Evolutionary conservation across 1,140 invertebrate species (phyloP), one percentile per base, ranked within the genome.

Genomic region (Drosophila oshimai): DNA sequence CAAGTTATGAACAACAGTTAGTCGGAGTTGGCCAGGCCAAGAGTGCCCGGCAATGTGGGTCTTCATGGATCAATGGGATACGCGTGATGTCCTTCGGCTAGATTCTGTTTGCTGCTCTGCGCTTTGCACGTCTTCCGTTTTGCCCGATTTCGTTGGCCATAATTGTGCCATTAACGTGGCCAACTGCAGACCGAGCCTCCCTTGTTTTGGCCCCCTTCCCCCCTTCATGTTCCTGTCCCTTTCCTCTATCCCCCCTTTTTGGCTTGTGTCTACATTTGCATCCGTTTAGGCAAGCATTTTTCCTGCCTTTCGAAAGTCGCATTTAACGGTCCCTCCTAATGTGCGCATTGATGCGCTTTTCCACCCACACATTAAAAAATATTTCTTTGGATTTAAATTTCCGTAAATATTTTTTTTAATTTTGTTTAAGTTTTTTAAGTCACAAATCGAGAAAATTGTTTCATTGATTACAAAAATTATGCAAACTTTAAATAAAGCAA

Each of bases 41-140:
- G 61, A 33, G 13, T 47, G 31, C 50, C 39, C 26, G 26, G 54
- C 61, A 57, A 75, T 81, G 74, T 89, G 80, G 86, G 86, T 87
- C 87, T 89, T 78, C 89, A 84, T 86, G 89, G 88, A 89, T 89
- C 88, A 90, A 90, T 90, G 89, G 86, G 89, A 89, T 80, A 84
- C 88, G 88, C 88, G 88, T 90, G 88, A 90, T 90, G 79, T 90
- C 88, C 88, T 86, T 90, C 78, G 88, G 88, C 89, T 86, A 87
- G 81, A 81, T 86, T 76, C 81, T 74, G 62, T 47, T 76, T 80
- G 70, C 49, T 77, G 53, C 54, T 70, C 81, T 58, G 47, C 54
- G 72, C 81, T 54, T 74, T 84, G 77, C 80, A 84, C 72, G 81
- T 87, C 83, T 89, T 89, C 74, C 78, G 79, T 84, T 87, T 45